These are phyloP conservation scores for Drosophila trichaetosa DNA, from an alignment of 2,888 invertebrate species.

Conservation along the genomic window DNA sequence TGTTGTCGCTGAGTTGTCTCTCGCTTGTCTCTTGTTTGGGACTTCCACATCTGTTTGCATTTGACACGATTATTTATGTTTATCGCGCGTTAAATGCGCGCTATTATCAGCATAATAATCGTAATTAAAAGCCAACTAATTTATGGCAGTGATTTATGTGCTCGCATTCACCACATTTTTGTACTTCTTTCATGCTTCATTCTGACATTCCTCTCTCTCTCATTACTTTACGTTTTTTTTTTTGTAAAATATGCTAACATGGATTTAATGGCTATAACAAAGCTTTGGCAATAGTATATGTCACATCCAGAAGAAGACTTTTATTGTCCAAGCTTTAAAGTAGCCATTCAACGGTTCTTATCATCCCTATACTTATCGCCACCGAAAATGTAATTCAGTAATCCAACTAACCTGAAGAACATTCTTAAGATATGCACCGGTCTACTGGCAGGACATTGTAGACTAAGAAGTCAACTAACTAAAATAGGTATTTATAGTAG, in stretches of 20 bases:
- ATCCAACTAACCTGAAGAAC: neutral
- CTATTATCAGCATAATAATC: conserved; percentile 83
- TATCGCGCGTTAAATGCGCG: conserved; percentile 82
- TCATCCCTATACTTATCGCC: neutral
- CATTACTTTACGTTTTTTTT: neutral
- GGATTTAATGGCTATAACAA: neutral
- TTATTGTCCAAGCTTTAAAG: neutral
- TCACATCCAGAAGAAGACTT: neutral
- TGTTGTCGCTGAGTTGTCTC: conserved; percentile 35
- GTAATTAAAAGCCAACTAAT: conserved; percentile 83
- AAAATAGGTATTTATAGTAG: too few species aligned
- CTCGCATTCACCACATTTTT: conserved; percentile 37
- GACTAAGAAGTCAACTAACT: too few species aligned
- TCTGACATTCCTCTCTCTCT: conserved; percentile 2
- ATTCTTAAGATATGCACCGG: too few species aligned
- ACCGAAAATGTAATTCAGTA: neutral
- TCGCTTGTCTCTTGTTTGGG: conserved; percentile 33
- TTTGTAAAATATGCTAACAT: neutral
- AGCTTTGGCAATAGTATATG: neutral
- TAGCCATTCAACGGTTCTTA: neutral
- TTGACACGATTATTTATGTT: conserved; percentile 84
- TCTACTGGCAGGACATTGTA: too few species aligned
- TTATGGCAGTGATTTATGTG: conserved; percentile 82
- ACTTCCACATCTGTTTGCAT: conserved; percentile 76
- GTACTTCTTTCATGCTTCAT: conserved; percentile 24